Percentiles rank a stretch among this genome's conserved stretches.
These are phyloP conservation scores for Mungos mungo DNA, from an alignment of 2,113 vertebrate genomes.

Conservation along the genomic window DNA sequence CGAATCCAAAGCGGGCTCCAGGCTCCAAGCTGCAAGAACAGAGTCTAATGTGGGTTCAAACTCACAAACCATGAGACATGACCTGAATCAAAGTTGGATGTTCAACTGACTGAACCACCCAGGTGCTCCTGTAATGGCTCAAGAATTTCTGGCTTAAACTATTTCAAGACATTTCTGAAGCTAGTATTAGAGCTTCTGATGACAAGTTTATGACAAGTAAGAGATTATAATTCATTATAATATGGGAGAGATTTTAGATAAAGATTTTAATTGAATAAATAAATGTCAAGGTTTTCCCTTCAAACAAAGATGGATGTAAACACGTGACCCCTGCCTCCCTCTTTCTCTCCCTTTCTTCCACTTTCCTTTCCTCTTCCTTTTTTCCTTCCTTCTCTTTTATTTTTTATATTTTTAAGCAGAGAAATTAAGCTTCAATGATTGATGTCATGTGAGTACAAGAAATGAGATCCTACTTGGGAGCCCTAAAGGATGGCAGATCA, in stretches of 20 bases:
- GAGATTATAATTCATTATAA: slow-evolving; percentile 53
- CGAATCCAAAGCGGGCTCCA: too few species aligned
- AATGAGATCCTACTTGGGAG: background rate
- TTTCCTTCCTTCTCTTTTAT: background rate
- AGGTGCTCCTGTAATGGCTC: background rate
- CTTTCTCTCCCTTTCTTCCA: background rate
- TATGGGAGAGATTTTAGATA: slow-evolving; percentile 51
- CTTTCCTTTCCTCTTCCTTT: too few species aligned
- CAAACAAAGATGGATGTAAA: background rate
- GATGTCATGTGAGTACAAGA: background rate
- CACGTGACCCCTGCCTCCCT: background rate
- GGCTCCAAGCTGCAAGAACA: too few species aligned
- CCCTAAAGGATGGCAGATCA: background rate
- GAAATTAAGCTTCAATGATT: slow-evolving; percentile 31
- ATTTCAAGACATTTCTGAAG: slow-evolving; percentile 30
- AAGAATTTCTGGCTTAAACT: background rate
- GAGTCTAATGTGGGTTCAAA: too few species aligned
- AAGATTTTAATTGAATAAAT: slow-evolving; percentile 21
- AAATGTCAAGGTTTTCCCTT: background rate
- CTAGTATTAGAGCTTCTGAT: slow-evolving; percentile 16
- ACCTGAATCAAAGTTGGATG: too few species aligned
- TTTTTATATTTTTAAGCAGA: background rate
- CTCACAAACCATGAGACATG: too few species aligned
- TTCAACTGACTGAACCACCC: too few species aligned
- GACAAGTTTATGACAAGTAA: slow-evolving; percentile 39